A percentile compares a stretch with the other conserved stretches of the same genome.
Conservation (phyloP, 2,113 vertebrate species). For the Petrocephalus microphthalmus region DNA sequence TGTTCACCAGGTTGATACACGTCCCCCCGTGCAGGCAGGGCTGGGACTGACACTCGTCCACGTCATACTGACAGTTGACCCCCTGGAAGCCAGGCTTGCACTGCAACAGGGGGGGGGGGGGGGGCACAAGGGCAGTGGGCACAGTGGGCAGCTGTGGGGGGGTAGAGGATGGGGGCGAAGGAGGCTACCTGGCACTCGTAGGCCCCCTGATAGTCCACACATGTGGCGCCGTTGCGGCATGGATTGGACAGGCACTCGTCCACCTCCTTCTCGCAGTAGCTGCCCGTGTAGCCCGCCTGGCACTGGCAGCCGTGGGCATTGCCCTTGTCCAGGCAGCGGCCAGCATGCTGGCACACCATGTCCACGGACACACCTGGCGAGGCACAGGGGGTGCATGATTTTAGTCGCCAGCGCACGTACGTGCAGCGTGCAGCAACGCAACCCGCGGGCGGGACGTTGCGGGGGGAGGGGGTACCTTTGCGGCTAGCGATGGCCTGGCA, state of each 20-base stretch:
- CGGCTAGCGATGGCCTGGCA: constrained; percentile 69
- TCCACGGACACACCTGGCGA: constrained; percentile 59
- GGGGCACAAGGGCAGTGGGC: not conserved
- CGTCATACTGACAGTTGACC: constrained; percentile 82
- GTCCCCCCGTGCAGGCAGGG: constrained; percentile 80
- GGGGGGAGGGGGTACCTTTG: constrained; percentile 55
- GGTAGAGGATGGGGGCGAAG: not conserved
- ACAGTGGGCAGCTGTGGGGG: too few relatives aligned
- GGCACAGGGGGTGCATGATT: not conserved
- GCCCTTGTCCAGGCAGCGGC: constrained; percentile 64
- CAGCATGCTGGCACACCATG: constrained; percentile 73
- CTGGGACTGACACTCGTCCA: constrained; percentile 80
- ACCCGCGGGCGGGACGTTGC: not conserved
- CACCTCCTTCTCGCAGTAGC: constrained; percentile 78
- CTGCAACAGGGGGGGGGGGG: constrained; percentile 43
- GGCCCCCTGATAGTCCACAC: constrained; percentile 60
- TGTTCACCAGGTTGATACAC: constrained; percentile 83
- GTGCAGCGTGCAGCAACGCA: not conserved
- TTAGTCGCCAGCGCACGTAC: not conserved
- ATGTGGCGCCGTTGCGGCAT: constrained; percentile 70
- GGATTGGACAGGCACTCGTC: constrained; percentile 75
- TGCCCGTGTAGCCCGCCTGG: constrained; percentile 77
- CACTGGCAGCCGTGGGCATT: constrained; percentile 76
- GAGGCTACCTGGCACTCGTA: constrained; percentile 68
- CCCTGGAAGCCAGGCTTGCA: constrained; percentile 81